Percentiles rank a stretch among this genome's conserved stretches.
Evolutionary conservation across 2,797 vertebrate species (phyloP).

Genomic region (Mionectes olivaceus): DNA sequence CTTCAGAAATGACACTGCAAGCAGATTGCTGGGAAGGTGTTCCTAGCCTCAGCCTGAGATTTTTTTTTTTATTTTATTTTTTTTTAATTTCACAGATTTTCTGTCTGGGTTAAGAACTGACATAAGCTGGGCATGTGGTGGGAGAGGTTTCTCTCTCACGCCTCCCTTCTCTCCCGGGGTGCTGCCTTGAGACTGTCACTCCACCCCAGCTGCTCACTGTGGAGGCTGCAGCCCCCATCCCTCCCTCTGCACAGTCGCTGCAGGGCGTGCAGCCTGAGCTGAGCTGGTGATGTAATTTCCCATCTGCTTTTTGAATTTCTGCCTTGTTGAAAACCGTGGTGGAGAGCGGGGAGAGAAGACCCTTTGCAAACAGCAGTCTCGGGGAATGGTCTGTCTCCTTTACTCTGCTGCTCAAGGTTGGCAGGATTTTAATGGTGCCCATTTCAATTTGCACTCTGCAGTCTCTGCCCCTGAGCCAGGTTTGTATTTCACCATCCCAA

Average conservation of each 20-base stretch:
- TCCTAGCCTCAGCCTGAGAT: not conserved
- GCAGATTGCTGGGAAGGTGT: constrained; percentile 9
- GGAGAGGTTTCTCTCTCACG: constrained; percentile 20
- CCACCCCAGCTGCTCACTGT: not conserved
- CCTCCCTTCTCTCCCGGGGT: not conserved
- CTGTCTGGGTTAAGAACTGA: constrained; percentile 12
- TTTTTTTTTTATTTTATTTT: not conserved
- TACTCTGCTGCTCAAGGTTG: not conserved
- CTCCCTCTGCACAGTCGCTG: constrained; percentile 70
- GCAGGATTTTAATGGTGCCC: not conserved
- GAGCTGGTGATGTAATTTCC: constrained; percentile 78
- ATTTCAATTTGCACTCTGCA: not conserved
- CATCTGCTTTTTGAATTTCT: constrained; percentile 45
- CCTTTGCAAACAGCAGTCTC: not conserved
- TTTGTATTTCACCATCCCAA: constrained; percentile 17
- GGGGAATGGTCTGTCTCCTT: not conserved
- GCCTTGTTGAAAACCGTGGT: not conserved
- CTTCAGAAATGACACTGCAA: not conserved
- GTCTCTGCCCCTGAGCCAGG: not conserved
- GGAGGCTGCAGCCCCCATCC: constrained; percentile 24
- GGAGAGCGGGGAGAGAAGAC: not conserved
- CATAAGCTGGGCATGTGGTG: constrained; percentile 15
- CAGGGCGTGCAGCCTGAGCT: constrained; percentile 76
- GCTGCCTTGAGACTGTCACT: constrained; percentile 26
- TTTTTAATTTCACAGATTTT: not conserved